A percentile compares a stretch with the other conserved stretches of the same genome.
Evolutionary conservation across 2,888 invertebrate genomes (phyloP).

Genomic region (Pristionchus exspectatus): DNA sequence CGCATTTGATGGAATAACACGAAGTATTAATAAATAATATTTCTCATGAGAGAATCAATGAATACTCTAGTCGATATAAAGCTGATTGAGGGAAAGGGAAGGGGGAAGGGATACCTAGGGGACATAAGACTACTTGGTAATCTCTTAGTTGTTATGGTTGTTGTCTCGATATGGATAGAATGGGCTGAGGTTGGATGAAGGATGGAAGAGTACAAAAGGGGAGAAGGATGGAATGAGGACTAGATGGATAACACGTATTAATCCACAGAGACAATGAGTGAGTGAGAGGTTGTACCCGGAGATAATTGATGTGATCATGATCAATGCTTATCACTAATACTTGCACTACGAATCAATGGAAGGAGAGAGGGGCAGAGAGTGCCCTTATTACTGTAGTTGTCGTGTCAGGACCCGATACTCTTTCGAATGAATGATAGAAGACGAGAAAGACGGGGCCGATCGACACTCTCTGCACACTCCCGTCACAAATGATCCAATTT

Average conservation of each 20-base stretch:
- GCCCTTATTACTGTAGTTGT: slow-evolving; percentile 9
- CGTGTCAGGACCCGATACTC: slow-evolving; percentile 54
- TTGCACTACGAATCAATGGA: slow-evolving; percentile 46
- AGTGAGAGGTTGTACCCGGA: neutral
- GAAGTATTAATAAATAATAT: neutral
- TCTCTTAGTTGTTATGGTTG: slow-evolving; percentile 32
- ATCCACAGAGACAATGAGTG: slow-evolving; percentile 23
- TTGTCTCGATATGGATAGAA: slow-evolving; percentile 9
- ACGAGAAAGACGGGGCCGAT: slow-evolving; percentile 50
- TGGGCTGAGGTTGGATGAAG: neutral
- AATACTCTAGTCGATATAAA: slow-evolving; percentile 38
- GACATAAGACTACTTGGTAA: slow-evolving; percentile 29
- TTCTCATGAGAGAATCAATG: slow-evolving; percentile 34
- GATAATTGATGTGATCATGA: neutral
- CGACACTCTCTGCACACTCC: slow-evolving; percentile 42
- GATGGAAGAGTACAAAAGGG: slow-evolving; percentile 1
- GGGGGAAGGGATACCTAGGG: slow-evolving; percentile 31
- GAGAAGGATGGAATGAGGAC: slow-evolving; percentile 40
- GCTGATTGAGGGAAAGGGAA: neutral
- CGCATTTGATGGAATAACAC: slow-evolving; percentile 48
- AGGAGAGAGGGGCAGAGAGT: neutral
- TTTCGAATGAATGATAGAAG: slow-evolving; percentile 49
- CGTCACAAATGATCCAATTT: slow-evolving; percentile 53
- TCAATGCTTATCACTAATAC: slow-evolving; percentile 21
- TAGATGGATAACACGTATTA: slow-evolving; percentile 25